Base-by-base conservation (phyloP, 92 coral and sea anemone species). In the Phenganax stokvisi region DNA sequence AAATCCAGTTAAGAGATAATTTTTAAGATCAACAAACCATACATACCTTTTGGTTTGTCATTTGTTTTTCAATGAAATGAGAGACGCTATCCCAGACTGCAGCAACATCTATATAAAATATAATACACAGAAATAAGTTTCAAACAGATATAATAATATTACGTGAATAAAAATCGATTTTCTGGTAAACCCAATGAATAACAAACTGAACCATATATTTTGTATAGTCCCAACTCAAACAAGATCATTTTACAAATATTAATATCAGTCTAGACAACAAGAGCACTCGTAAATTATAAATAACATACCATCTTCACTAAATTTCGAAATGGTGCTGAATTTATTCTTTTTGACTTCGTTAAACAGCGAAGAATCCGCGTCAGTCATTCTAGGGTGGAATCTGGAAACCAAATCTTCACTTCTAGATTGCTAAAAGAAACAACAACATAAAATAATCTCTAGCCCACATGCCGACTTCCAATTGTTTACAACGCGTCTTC, bases 11-110 rank as follows among this genome's bases (percentile, higher is more conserved):
- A 20, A 20, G 55, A 27, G 54, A 31, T 72, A 16, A 12, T 25
- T 5, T 54, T 55, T 17, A 57, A 16, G 10, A 53, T 10, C 51
- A 64, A 8, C 47, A 9, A 37, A 0, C 62, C 62, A 51, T 56
- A 25, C 37, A 28, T 52, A 91, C 98, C 92, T 93, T 93, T 79
- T 91, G 98, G 83, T 85, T 90, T 29, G 74, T 85, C 98, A 93
- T 93, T 86, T 93, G 98, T 56, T 78, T 93, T 72, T 86, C 90
- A 73, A 93, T 87, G 81, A 81, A 91, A 70, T 85, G 90, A 9
- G 98, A 93, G 3, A 93, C 92, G 72, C 80, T 88, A 60, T 93
- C 97, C 98, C 98, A 93, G 8, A 93, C 98, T 78, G 81, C 90
- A n/a, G 92, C 98, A 60, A 93, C 89, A 88, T 93, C 98, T 93